A percentile compares a stretch with the other conserved stretches of the same genome.
Evolutionary conservation across 2,888 invertebrate species (phyloP).

Genomic region (Phrixothrix hirtus): DNA sequence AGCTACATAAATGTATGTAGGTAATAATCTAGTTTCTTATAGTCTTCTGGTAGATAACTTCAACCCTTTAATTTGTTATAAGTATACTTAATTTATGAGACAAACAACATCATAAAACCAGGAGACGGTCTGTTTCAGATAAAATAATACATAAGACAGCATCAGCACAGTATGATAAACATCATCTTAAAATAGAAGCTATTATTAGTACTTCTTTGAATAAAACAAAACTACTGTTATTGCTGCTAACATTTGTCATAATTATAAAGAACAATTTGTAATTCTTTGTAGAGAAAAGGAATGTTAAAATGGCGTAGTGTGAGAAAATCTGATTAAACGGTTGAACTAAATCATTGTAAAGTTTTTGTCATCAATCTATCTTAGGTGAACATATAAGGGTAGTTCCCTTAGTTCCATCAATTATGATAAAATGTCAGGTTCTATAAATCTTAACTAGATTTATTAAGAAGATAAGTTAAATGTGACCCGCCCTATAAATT

Average conservation of each 20-base stretch:
- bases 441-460: slow-evolving; percentile 28
- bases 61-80: no score
- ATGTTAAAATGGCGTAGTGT: no score
- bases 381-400: slow-evolving; percentile 17
- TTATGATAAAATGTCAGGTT: slow-evolving; percentile 30
- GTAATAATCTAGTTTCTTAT: no score
- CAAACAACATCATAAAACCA: slow-evolving; percentile 2
- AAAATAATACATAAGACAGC: not conserved
- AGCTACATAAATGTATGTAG: no score
- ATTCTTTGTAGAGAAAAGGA: no score
- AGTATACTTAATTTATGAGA: slow-evolving; percentile 12
- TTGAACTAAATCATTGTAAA: no score
- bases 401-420: slow-evolving; percentile 23
- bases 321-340: no score
- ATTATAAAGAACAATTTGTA: no score
- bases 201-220: no score
- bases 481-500: slow-evolving; percentile 31
- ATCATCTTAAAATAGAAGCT: slow-evolving; percentile 5
- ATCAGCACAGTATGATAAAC: not conserved
- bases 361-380: slow-evolving; percentile 14
- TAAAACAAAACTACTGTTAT: no score
- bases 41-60: no score
- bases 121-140: slow-evolving; percentile 12
- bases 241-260: no score
- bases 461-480: slow-evolving; percentile 24